Conservation (phyloP, 2,888 invertebrate genomes). For the Tenthredo mesomela region DNA sequence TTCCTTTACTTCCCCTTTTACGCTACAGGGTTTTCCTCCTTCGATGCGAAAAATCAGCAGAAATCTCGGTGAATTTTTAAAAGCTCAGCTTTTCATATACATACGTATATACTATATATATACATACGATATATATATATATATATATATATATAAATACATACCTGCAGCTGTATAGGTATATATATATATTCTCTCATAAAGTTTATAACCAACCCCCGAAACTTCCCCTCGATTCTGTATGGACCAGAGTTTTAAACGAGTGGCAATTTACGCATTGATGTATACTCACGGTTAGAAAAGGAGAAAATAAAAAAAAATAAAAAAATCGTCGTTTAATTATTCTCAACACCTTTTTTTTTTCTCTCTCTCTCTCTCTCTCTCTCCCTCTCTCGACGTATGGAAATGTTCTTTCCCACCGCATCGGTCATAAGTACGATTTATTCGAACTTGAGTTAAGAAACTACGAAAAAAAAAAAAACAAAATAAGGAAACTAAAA, state of each 20-base stretch:
- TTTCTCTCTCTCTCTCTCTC: too few species aligned
- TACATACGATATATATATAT: neutral
- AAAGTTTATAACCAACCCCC: conserved; percentile 14
- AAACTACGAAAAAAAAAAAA: neutral
- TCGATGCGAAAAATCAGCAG: conserved; percentile 12
- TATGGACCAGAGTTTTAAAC: too few species aligned
- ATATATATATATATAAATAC: neutral
- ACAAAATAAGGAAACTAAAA: neutral
- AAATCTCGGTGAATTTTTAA: conserved; percentile 31
- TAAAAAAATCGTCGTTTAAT: too few species aligned
- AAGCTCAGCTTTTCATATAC: conserved; percentile 15
- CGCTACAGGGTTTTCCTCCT: neutral
- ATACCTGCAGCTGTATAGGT: neutral
- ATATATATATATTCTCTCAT: neutral
- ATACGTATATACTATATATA: neutral
- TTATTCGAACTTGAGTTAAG: neutral
- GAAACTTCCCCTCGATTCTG: neutral
- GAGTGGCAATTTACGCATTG: too few species aligned
- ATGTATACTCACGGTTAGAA: too few species aligned
- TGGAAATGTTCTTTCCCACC: too few species aligned
- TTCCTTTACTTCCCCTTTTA: neutral
- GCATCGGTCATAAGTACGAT: too few species aligned
- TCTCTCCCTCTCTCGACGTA: too few species aligned
- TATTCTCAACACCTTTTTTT: too few species aligned
- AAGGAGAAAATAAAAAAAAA: too few species aligned